Conservation (phyloP, 92 coral and sea anemone species). For the Porites evermanni region DNA sequence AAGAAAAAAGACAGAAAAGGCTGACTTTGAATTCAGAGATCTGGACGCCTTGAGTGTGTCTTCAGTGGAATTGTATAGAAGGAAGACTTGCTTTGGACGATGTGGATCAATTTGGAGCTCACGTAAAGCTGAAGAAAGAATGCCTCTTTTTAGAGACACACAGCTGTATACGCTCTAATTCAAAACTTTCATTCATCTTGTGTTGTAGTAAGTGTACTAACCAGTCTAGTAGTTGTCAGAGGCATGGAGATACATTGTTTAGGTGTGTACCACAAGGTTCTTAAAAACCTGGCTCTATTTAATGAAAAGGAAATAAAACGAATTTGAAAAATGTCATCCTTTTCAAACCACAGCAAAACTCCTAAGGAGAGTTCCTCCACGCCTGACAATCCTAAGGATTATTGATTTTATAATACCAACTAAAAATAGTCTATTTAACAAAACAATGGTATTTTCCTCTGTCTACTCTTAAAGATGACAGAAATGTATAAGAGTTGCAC, state of each 20-base stretch:
- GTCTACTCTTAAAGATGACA: no score
- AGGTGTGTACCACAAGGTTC: neutral
- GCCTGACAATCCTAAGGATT: no score
- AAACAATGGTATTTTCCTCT: no score
- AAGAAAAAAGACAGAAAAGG: slow-evolving; percentile 76
- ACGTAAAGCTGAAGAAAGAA: slow-evolving; percentile 27
- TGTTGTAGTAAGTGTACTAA: no score
- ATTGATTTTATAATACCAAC: no score
- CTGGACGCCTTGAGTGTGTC: slow-evolving; percentile 77
- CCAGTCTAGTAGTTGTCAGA: no score
- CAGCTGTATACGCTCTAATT: slow-evolving; percentile 7
- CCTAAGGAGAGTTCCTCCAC: no score
- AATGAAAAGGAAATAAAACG: neutral
- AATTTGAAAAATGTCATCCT: no score
- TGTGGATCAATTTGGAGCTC: slow-evolving; percentile 18
- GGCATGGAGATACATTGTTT: no score
- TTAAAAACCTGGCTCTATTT: neutral
- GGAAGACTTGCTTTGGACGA: neutral
- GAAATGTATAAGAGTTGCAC: no score
- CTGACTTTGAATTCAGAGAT: slow-evolving; percentile 94
- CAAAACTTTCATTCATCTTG: neutral
- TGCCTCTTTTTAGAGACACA: slow-evolving; percentile 25
- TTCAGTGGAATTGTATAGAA: slow-evolving; percentile 38
- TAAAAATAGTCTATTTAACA: no score
- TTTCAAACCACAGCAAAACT: no score